Evolutionary conservation across 1,140 invertebrate species (phyloP), one percentile per base, ranked within the genome.

Genomic region (Conopomorpha cramerella): DNA sequence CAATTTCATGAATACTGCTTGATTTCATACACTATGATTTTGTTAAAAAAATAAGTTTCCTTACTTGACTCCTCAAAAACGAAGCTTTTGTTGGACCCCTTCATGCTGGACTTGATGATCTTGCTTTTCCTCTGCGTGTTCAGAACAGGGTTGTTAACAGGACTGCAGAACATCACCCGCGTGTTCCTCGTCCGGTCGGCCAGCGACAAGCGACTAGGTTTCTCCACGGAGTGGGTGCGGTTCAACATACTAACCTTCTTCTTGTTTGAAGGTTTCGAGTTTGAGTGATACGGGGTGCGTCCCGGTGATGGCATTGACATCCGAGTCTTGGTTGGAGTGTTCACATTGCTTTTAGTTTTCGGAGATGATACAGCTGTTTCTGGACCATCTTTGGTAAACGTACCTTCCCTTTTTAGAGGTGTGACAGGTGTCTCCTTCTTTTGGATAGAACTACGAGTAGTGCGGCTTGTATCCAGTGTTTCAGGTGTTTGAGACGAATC

Each of bases 1-100:
- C n/a, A n/a, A n/a, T n/a, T n/a, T n/a, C n/a, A n/a, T n/a, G n/a
- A n/a, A n/a, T n/a, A n/a, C n/a, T n/a, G n/a, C n/a, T n/a, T n/a
- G n/a, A n/a, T n/a, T n/a, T 29, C 11, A 29, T 10, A 29, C 13
- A 8, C 8, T 14, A 8, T n/a, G 23, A n/a, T 7, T 8, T 11
- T 11, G 13, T 11, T 15, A 34, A 28, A 34, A 38, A 33, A 33
- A 45, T 26, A 3, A 34, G 34, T 33, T 38, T 30, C 19, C 12
- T 23, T 54, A 18, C 58, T 62, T 36, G 49, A 46, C 34, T 68
- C 58, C 35, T 70, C 54, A 45, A 65, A 60, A 6, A 71, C 33
- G 36, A 78, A 78, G 41, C 73, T 76, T 46, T 78, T 78, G 25
- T 71, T 74, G 3, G 70, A 74, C 17, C 71, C 73, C 35, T 78